Evolutionary conservation across 2,113 vertebrate species (phyloP).

Genomic region (Crotalus tigris): DNA sequence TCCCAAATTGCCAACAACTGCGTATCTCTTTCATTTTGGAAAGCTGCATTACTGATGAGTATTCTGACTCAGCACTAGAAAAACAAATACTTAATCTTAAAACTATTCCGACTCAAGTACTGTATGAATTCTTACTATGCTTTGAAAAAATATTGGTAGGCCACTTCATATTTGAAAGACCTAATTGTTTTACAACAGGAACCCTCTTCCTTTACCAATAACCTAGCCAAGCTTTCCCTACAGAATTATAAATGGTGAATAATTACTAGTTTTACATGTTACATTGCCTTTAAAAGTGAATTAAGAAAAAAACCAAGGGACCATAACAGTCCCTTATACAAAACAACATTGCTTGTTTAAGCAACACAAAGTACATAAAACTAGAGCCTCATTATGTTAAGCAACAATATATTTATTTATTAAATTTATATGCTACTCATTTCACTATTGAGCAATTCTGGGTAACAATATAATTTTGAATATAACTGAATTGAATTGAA

Average conservation of each 20-base stretch:
- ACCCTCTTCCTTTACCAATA: background rate
- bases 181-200: background rate
- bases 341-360: background rate
- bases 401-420: background rate
- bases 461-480: background rate
- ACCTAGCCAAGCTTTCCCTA: background rate
- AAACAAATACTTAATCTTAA: background rate
- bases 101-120: background rate
- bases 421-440: background rate
- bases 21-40: slow-evolving; percentile 16
- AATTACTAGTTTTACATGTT: background rate
- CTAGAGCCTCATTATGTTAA: background rate
- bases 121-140: background rate
- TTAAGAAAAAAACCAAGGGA: background rate
- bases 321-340: background rate
- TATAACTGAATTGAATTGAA: background rate
- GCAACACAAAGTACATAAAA: background rate
- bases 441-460: background rate
- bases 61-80: slow-evolving; percentile 1
- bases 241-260: background rate
- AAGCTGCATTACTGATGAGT: background rate
- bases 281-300: background rate
- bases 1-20: slow-evolving; percentile 15
- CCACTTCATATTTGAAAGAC: background rate
- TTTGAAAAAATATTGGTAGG: background rate